Base-by-base conservation (phyloP, 2,797 vertebrate genomes). In the Streptopelia turtur region DNA sequence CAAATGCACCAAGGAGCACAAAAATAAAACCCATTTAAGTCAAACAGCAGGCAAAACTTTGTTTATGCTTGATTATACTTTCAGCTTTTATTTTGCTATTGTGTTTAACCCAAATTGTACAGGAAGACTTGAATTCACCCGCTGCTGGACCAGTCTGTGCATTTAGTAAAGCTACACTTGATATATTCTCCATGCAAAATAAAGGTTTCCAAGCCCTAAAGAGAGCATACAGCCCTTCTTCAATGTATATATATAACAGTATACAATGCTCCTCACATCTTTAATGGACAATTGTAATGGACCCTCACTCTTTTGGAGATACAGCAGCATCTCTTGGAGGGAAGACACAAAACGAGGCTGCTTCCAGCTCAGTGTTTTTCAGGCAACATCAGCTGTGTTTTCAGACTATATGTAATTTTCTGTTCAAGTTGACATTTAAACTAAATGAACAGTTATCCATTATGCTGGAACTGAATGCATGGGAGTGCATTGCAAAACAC, bases 361-460 rank as follows among this genome's bases (percentile, higher is more conserved):
- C n/a, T 43, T 98, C 98, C 97, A 97, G 95, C 93, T 55, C 27
- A 10, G 91, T 95, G 86, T 97, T 96, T 77, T 86, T 92, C 94
- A 90, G 75, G 80, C 91, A 70, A 77, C 97, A 98, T 98, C 98
- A 95, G 97, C 98, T 98, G 98, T 98, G 98, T 98, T 97, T 97
- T 83, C 37, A 70, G 53, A 18, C 16, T 98, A 96, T 89, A 8
- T 92, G 22, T 31, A 5, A 97, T 97, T 97, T 98, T 97, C 96
- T 98, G 97, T 97, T 97, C 97, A 97, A 96, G 96, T 93, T 95
- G 97, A 97, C 97, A 93, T 98, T 94, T 93, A 90, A 97, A 98
- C 98, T 98, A 97, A 98, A 98, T 95, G 97, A 98, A 98, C 98
- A 91, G 94, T 97, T 50, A 23, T 96, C 95, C 92, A 94, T 96